These are phyloP conservation scores for Megathymus violae DNA, from an alignment of 1,140 invertebrate genomes.

Conservation along the genomic window DNA sequence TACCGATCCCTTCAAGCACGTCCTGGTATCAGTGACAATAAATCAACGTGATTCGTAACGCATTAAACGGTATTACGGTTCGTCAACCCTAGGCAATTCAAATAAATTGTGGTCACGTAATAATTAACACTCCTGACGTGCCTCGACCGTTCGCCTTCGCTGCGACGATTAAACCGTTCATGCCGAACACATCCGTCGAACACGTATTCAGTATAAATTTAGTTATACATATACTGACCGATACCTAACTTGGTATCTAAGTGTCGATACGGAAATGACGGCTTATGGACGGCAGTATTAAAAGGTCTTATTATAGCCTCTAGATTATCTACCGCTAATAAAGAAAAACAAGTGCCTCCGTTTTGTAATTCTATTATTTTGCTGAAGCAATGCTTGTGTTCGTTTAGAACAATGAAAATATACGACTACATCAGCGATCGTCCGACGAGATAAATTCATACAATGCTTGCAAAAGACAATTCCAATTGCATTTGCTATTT, in stretches of 20 bases:
- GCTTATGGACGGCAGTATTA: neutral
- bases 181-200: conserved; percentile 15
- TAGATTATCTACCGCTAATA: conserved; percentile 7
- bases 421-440: conserved; percentile 12
- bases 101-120: conserved; percentile 53
- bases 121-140: conserved; percentile 52
- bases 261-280: conserved; percentile 1
- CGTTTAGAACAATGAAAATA: conserved; percentile 12
- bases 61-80: conserved; percentile 54
- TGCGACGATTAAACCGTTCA: conserved; percentile 9
- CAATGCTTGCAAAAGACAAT: conserved; percentile 30
- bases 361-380: conserved; percentile 20
- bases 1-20: neutral
- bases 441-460: conserved; percentile 8
- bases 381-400: conserved; percentile 7
- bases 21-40: conserved; percentile 11
- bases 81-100: conserved; percentile 52
- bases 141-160: conserved; percentile 19
- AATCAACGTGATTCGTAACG: conserved; percentile 31
- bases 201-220: neutral
- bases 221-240: conserved; percentile 10
- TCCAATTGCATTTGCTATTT: conserved; percentile 27
- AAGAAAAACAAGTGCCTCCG: conserved; percentile 28
- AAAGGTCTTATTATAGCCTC: conserved; percentile 5
- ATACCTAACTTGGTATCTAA: neutral